These are phyloP conservation scores for Arrhamphus sclerolepis DNA, from an alignment of 2,797 vertebrate genomes.

Conservation along the genomic window DNA sequence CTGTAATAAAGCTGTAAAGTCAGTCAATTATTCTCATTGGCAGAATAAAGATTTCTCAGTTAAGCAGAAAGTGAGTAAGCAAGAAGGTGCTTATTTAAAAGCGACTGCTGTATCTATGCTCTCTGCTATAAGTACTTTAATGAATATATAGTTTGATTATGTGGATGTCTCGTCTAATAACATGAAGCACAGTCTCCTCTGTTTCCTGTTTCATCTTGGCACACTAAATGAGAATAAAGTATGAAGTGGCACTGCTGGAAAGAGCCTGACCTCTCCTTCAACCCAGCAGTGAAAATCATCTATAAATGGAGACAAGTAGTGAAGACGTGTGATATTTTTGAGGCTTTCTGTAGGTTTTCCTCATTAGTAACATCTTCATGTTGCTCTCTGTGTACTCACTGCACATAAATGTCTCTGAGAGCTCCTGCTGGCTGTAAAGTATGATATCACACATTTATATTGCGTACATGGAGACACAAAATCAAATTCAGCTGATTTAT, in stretches of 20 bases:
- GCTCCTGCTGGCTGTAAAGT: too few species aligned
- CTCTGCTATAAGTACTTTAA: constrained; percentile 8
- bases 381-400: not conserved
- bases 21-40: constrained; percentile 17
- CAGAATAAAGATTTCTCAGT: constrained; percentile 13
- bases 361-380: constrained; percentile 26
- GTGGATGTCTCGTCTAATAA: constrained; percentile 2
- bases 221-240: constrained; percentile 25
- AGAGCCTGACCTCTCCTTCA: constrained; percentile 40
- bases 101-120: not conserved
- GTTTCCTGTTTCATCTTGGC: not conserved
- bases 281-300: constrained; percentile 40
- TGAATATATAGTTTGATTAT: constrained; percentile 19
- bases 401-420: not conserved
- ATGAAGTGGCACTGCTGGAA: constrained; percentile 23
- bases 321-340: constrained; percentile 20
- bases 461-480: too few species aligned
- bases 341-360: constrained; percentile 10
- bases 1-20: constrained; percentile 19
- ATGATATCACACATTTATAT: too few species aligned
- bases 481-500: too few species aligned
- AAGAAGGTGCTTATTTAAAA: constrained; percentile 10
- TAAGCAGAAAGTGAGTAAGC: constrained; percentile 9
- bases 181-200: constrained; percentile 4
- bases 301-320: constrained; percentile 38